Evolutionary conservation across 2,797 vertebrate genomes (phyloP), one percentile per base, ranked within the genome.

Genomic region (Coilia nasus): DNA sequence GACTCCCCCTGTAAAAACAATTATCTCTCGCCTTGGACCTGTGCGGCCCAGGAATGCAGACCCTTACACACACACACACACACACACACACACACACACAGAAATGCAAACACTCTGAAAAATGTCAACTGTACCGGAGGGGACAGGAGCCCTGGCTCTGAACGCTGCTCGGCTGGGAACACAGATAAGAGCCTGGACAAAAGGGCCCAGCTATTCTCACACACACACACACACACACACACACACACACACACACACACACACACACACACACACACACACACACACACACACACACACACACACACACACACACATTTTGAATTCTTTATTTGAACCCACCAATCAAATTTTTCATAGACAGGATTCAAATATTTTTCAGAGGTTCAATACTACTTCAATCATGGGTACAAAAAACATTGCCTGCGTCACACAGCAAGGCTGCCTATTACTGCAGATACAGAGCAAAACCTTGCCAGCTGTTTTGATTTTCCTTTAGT

Each of bases 1-100:
- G 17, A 6, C 35, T 44, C 71, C 71, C 15, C 71, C 71, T 44
- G 71, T 44, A 78, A 78, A 78, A 78, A 78, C 71, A 78, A 78
- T 78, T 21, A 78, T 44, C 71, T 78, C 71, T 31, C 35, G 5
- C 35, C 35, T 41, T 31, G 28, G 64, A 71, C 64, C 64, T 78
- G 31, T 44, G 71, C 35, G 35, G 71, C 6, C 71, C 35, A 78
- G 41, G 71, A 78, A 78, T 78, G 71, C 71, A 78, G 35, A 21
- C 19, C 71, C 35, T 41, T 7, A 54, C 14, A 14, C 50, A 54
- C 50, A 54, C 50, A 14, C 50, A 47, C 4, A 10, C 46, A 47
- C 46, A 54, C 50, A 54, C 50, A 54, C 50, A 54, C 50, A 54
- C 50, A 54, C 50, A 54, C 50, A 14, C 50, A 54, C 35, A 78